phyloP scores from a whole-genome alignment of 2,888 invertebrate genomes.

The Acanthoscelides obtectus region DNA sequence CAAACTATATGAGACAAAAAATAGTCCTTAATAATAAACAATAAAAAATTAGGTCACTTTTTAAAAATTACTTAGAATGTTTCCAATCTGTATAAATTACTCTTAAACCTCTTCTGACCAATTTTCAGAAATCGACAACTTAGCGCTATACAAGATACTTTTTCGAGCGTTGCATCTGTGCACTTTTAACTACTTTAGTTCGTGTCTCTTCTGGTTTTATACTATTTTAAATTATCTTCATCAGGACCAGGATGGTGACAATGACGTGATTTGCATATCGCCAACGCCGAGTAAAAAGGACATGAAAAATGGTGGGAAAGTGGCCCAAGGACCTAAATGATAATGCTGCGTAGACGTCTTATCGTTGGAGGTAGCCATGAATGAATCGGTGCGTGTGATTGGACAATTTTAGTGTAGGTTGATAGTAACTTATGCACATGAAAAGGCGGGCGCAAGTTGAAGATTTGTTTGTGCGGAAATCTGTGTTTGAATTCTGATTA shows the following conservation, averaged over 20 bases:
- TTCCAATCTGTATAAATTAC: no score
- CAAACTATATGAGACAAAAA: no score
- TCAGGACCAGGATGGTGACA: constrained; percentile 28
- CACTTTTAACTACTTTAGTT: no score
- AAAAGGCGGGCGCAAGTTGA: not conserved
- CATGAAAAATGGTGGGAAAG: constrained; percentile 37
- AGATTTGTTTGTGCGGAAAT: not conserved
- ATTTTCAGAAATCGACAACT: no score
- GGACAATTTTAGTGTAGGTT: not conserved
- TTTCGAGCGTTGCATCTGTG: no score
- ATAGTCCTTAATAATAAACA: no score
- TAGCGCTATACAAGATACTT: no score
- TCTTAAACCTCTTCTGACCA: no score
- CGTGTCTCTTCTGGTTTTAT: no score
- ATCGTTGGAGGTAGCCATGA: not conserved
- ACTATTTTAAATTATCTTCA: not conserved
- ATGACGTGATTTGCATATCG: constrained; percentile 47
- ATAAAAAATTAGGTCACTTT: no score
- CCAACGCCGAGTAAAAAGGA: constrained; percentile 47
- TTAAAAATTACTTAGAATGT: no score
- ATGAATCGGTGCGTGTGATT: not conserved
- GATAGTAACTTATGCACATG: not conserved
- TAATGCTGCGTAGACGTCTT: constrained; percentile 20
- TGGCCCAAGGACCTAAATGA: constrained; percentile 36
- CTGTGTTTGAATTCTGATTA: not conserved